These are phyloP conservation scores for Dendrophyllia cribrosa DNA, from an alignment of 64 coral and sea anemone genomes.

Conservation along the genomic window DNA sequence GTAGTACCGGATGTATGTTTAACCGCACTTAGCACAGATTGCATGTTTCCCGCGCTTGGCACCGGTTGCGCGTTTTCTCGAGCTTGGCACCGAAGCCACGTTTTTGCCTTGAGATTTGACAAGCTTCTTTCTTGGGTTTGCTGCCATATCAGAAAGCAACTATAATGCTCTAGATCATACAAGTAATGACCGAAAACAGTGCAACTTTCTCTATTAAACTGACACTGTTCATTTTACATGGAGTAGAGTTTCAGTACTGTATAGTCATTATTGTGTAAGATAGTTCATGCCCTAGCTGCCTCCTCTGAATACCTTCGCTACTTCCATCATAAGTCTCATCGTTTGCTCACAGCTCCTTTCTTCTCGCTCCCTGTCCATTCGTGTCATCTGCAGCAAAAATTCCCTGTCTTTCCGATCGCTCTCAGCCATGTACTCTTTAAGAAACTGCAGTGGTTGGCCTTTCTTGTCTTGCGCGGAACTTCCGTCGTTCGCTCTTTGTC, in stretches of 20 bases:
- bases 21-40: no score
- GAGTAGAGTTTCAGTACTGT: background rate
- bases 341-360: slow-evolving; percentile 24
- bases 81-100: no score
- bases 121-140: no score
- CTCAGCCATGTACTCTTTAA: slow-evolving; percentile 40
- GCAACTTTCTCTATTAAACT: no score
- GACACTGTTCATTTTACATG: no score
- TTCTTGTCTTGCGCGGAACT: slow-evolving; percentile 1
- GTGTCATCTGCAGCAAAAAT: slow-evolving; percentile 38
- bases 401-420: slow-evolving; percentile 42
- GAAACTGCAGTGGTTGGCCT: slow-evolving; percentile 25
- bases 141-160: no score
- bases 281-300: background rate
- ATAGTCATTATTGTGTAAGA: background rate
- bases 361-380: slow-evolving; percentile 29
- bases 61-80: no score
- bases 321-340: slow-evolving; percentile 38
- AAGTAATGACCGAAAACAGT: no score
- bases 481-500: background rate
- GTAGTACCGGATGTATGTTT: no score
- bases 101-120: no score
- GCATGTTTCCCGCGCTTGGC: no score
- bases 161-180: no score
- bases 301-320: slow-evolving; percentile 35